phyloP scores from a whole-genome alignment of 2,113 vertebrate species.

The Ahaetulla prasina region DNA sequence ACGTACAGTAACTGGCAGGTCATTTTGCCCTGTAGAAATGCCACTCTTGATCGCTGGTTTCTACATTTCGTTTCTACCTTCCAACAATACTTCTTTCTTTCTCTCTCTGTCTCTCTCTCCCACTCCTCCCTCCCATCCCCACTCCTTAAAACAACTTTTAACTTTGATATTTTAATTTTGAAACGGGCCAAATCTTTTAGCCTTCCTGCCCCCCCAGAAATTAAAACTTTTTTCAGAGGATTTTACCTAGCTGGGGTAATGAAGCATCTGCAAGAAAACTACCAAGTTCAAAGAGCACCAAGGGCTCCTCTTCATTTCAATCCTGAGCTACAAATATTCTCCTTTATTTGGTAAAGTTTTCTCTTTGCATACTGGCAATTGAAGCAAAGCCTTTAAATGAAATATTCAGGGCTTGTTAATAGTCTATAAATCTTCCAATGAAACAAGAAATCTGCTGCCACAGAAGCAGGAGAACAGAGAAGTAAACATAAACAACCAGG shows the following conservation, averaged over 20 bases:
- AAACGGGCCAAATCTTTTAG: neutral
- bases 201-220: neutral
- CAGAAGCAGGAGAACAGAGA: neutral
- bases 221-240: neutral
- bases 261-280: neutral
- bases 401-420: neutral
- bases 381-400: neutral
- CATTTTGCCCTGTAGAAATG: neutral
- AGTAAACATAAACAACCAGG: neutral
- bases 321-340: neutral
- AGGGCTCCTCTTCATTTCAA: neutral
- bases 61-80: neutral
- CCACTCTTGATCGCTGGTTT: neutral
- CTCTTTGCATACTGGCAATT: neutral
- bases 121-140: neutral
- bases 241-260: neutral
- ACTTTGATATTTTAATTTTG: neutral
- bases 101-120: neutral
- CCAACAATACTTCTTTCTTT: neutral
- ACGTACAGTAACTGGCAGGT: neutral
- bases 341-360: neutral
- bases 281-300: neutral
- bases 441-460: neutral
- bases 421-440: neutral
- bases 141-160: neutral